These are phyloP conservation scores for Trissoscelio sp. DNA, from an alignment of 2,888 invertebrate genomes.

Conservation along the genomic window DNA sequence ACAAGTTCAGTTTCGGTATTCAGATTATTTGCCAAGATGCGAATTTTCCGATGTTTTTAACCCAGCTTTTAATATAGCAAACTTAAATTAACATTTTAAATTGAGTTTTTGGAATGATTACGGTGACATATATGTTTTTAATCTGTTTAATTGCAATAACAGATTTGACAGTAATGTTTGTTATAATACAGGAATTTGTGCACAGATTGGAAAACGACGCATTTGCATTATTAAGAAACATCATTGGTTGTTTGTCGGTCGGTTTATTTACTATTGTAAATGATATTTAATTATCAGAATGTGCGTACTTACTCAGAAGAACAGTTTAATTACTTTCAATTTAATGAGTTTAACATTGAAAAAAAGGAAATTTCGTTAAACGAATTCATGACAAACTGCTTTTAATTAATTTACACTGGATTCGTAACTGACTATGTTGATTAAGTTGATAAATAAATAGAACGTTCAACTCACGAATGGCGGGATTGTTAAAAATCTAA, in stretches of 20 bases:
- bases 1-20: too few relatives aligned
- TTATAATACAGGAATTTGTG: too few relatives aligned
- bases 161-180: background rate
- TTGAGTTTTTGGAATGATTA: too few relatives aligned
- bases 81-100: too few relatives aligned
- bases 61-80: too few relatives aligned
- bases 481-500: background rate
- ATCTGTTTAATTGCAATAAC: too few relatives aligned
- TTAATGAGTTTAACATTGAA: background rate
- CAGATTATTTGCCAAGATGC: background rate
- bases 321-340: conserved; percentile 1
- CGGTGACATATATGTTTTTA: too few relatives aligned
- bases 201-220: background rate
- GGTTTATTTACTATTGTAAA: background rate
- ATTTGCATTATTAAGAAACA: conserved; percentile 3
- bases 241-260: background rate
- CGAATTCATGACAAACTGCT: background rate
- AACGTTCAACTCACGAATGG: background rate
- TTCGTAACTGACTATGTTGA: conserved; percentile 14
- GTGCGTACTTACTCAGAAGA: background rate
- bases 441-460: conserved; percentile 16
- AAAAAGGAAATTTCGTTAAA: conserved; percentile 4
- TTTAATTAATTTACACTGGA: conserved; percentile 24
- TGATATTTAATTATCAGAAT: conserved; percentile 4
- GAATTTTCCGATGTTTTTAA: too few relatives aligned